A percentile compares a stretch with the other conserved stretches of the same genome.
Conservation (phyloP, 2,113 vertebrate genomes). For the Archilochus colubris region DNA sequence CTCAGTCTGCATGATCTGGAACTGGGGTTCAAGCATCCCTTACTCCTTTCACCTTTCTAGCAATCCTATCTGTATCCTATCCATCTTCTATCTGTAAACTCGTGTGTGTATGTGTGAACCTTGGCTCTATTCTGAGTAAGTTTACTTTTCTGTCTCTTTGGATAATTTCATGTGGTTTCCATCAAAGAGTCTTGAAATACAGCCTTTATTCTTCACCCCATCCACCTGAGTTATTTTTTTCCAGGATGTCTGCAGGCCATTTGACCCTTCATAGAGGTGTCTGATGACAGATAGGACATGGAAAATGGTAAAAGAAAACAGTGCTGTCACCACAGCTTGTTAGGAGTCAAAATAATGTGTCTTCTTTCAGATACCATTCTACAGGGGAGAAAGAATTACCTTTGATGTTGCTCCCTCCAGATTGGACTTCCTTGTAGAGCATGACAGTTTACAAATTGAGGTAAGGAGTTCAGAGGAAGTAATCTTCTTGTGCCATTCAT, state of each 20-base stretch:
- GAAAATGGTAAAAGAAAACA: not conserved
- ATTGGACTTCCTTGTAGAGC: slow-evolving; percentile 90
- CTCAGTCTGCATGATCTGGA: not conserved
- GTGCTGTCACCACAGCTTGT: not conserved
- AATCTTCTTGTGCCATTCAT: not conserved
- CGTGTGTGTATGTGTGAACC: not conserved
- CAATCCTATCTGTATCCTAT: not conserved
- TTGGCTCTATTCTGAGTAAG: not conserved
- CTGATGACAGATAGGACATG: not conserved
- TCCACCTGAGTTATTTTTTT: not conserved
- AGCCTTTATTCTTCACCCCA: not conserved
- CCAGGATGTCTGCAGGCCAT: not conserved
- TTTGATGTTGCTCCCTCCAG: slow-evolving; percentile 96
- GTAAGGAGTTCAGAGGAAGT: slow-evolving; percentile 67
- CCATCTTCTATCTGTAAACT: not conserved
- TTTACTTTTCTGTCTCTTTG: not conserved
- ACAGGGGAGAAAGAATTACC: slow-evolving; percentile 95
- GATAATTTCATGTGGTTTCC: not conserved
- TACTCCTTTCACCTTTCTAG: not conserved
- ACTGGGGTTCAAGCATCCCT: not conserved
- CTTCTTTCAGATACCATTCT: slow-evolving; percentile 89
- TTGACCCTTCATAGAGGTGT: not conserved
- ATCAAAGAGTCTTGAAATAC: not conserved
- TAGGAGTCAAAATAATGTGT: not conserved
- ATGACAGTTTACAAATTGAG: slow-evolving; percentile 91